Conservation (phyloP, 2,113 vertebrate genomes). For the Isichthys henryi region DNA sequence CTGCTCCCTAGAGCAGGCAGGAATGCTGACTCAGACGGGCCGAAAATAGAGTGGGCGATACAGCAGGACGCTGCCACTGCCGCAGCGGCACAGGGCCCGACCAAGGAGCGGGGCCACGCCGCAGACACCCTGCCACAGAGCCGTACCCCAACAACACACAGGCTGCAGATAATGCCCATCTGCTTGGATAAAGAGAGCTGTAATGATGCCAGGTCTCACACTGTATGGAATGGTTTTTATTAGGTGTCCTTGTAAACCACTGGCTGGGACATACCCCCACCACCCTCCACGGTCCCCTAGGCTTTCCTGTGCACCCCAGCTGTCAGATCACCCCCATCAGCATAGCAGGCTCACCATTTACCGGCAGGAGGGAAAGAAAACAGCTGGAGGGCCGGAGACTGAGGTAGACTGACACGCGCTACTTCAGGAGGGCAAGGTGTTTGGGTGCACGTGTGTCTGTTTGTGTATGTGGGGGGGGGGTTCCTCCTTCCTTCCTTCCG, state of each 20-base stretch:
- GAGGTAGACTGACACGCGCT: not conserved
- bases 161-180: not conserved
- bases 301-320: not conserved
- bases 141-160: not conserved
- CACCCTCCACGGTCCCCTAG: not conserved
- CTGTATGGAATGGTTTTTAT: not conserved
- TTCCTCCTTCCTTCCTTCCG: not conserved
- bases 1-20: not conserved
- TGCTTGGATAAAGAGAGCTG: not conserved
- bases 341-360: not conserved
- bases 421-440: not conserved
- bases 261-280: not conserved
- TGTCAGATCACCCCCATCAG: not conserved
- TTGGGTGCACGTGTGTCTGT: not conserved
- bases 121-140: not conserved
- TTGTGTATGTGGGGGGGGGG: not conserved
- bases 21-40: not conserved
- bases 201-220: not conserved
- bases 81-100: not conserved
- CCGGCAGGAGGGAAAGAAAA: not conserved
- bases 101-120: not conserved
- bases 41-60: not conserved
- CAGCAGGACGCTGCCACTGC: not conserved
- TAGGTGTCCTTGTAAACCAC: not conserved
- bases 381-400: not conserved